Base-by-base conservation (phyloP, 2,888 invertebrate species). In the Heliconius aoede region DNA sequence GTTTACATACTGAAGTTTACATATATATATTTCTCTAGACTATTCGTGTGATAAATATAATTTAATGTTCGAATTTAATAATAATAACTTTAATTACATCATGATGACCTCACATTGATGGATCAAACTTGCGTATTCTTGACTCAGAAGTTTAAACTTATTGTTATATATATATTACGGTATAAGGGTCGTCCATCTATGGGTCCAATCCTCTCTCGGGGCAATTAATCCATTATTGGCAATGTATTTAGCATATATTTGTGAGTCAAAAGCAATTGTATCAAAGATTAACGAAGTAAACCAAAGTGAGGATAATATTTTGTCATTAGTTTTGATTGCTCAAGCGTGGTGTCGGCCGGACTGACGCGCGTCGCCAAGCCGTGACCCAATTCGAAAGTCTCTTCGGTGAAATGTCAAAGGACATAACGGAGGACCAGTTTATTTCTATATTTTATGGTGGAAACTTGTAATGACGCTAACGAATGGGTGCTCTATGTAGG, bases 381-480 rank as follows among this genome's bases (percentile, higher is more conserved):
- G 30, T 78, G 79, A 79, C 79, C 78, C 32, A 71, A 78, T 76
- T 79, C 68, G 71, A 40, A 68, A 77, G 62, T 67, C 68, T 75
- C 76, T 73, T 62, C 67, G 62, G 65, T 74, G 21, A 78, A 78
- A 79, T 79, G 68, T 78, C 72, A 77, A 74, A 77, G 73, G 71
- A 76, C 75, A 76, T 72, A 32, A 60, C 60, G 26, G 15, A 72
- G 18, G 24, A 72, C 26, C 26, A 21, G 18, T 60, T 30, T 36
- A 72, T 40, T 58, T 58, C 21, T 24, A 40, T 26, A 24, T 72
- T 72, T 55, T 69, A 69, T 69, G 28, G n/a, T 26, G 30, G 0
- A 24, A 55, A 69, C 30, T 69, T 55, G 30, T 32, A 3, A 55
- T 55, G 18, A n/a, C 21, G 15, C 0, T 18, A 2, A 11, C 15